Conservation (phyloP, 2,113 vertebrate genomes). For the Phocoena phocoena region DNA sequence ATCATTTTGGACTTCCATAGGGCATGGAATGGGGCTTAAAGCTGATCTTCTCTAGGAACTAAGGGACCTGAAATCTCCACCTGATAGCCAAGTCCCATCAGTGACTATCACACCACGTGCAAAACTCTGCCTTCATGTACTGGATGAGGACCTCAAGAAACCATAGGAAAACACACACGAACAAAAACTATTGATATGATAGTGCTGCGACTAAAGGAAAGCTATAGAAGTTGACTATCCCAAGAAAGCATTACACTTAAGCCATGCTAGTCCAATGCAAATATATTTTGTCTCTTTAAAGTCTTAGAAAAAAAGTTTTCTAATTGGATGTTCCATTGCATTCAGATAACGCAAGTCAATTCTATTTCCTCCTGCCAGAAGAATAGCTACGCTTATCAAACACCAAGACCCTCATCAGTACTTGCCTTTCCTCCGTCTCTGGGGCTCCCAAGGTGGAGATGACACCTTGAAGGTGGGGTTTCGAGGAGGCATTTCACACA, state of each 20-base stretch:
- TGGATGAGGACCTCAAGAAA: background rate
- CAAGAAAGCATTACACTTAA: background rate
- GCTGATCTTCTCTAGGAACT: background rate
- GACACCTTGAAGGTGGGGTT: background rate
- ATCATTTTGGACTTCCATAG: background rate
- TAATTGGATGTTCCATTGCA: background rate
- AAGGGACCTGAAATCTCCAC: background rate
- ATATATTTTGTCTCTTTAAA: conserved; percentile 19
- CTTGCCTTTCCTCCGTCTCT: background rate
- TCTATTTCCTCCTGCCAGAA: background rate
- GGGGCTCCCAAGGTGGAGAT: background rate
- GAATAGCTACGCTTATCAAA: background rate
- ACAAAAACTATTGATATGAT: background rate
- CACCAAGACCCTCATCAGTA: background rate
- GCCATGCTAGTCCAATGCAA: background rate
- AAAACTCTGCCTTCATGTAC: background rate
- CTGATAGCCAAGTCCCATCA: background rate
- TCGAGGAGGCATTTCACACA: no score
- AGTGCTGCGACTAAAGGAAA: background rate
- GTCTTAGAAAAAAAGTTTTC: background rate
- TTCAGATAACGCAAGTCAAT: background rate
- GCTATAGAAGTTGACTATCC: background rate
- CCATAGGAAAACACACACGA: background rate
- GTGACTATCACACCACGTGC: background rate
- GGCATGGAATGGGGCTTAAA: background rate